Base-by-base conservation (phyloP, 2,113 vertebrate species). In the Odobenus rosmarus region DNA sequence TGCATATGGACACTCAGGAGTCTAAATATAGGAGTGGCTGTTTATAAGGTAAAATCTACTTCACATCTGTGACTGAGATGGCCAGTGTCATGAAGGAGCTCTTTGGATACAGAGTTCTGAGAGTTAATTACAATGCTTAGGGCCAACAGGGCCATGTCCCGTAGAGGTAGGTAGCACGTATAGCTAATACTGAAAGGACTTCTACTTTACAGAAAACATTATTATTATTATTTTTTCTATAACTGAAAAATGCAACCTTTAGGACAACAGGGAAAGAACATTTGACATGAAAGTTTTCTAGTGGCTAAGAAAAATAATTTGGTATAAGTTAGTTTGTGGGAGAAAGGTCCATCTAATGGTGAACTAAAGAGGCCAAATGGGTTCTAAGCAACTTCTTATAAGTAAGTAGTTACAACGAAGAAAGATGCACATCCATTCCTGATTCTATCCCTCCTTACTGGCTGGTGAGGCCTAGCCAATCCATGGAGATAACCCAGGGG, bases 391-490 rank as follows among this genome's bases (percentile, higher is more conserved):
- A 80, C 88, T 85, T 88, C 74, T 77, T 62, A 0, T 23, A 72
- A 80, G 36, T 33, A 90, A 80, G 26, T 39, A 82, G 28, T 93
- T 83, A 21, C 76, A 42, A 67, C 46, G 69, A 84, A 69, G 67
- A 12, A 74, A 64, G 24, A 85, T 15, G 19, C 62, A 89, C 39
- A 84, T 24, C 31, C 12, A 18, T 18, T 89, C 57, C 57, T 85
- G 74, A 62, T 88, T 62, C 69, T 79, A 12, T 39, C 33, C 33
- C 26, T 99, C 98, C 89, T 80, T 51, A 14, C 97, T 92, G 0
- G 97, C 96, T 26, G 95, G 98, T 93, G 97, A 98, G 72, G 97
- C 97, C 18, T 97, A 97, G 1, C 96, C 96, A 82, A 55, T 61
- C 57, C n/a, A 18, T 74, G 53, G 62, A 67, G 62, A n/a, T 33